Evolutionary conservation across 2,113 vertebrate species (phyloP), one percentile per base, ranked within the genome.

Genomic region (Emberiza fucata): DNA sequence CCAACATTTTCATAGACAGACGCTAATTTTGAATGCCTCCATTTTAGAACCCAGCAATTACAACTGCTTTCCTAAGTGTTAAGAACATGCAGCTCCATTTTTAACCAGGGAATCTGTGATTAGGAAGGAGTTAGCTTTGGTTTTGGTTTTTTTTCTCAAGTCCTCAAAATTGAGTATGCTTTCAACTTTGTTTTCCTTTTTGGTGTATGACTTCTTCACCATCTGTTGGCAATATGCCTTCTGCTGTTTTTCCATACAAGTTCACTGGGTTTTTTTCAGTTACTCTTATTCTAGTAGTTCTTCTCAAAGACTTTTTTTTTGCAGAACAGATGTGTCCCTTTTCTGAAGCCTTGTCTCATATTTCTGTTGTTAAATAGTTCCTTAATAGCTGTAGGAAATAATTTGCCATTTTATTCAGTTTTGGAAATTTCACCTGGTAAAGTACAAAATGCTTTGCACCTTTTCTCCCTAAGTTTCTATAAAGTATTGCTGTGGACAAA

Each of bases 101-200:
- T 90, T 90, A 93, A 71, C 65, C 56, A 61, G 72, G 33, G 72
- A 86, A 73, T 92, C 76, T 78, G 80, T 92, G 64, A 83, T 86
- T 90, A 83, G 76, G 54, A 86, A 77, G 8, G 73, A 86, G 75
- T 81, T 91, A 76, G 87, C 64, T 88, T 85, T 92, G 68, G 18
- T 14, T 71, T 44, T 53, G 35, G 35, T 88, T 91, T 86, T 81
- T 86, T 59, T 85, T 39, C 51, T 93, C n/a, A 69, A 68, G 72
- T 86, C 51, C 31, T 90, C 61, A 90, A 75, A 96, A 92, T 17
- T 84, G 88, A 90, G 45, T 90, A 20, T 95, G 48, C 80, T 71
- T 92, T 92, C 71, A 88, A 93, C 79, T 90, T 90, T 96, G 59
- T 94, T 96, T 96, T 97, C 83, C 53, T 95, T 96, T 95, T 86